phyloP scores from a whole-genome alignment of 2,888 invertebrate species.

The Mythimna pallens region DNA sequence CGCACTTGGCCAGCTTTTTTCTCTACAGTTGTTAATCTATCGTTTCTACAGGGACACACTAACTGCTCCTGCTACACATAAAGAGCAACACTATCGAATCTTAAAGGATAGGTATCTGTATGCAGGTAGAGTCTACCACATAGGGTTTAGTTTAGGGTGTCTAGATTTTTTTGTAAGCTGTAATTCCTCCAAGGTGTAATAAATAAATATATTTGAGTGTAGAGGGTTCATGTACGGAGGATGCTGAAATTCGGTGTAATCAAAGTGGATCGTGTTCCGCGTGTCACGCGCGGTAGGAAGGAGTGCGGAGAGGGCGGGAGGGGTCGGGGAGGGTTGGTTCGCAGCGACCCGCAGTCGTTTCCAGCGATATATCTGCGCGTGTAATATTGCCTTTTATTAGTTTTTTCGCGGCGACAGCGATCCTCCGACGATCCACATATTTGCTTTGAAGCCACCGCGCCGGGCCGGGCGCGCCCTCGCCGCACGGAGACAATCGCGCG shows the following conservation, averaged over 20 bases:
- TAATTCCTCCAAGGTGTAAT: too few species aligned
- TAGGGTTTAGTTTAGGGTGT: too few species aligned
- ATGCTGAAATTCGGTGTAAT: constrained; percentile 38
- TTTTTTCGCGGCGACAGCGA: constrained; percentile 85
- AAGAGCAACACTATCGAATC: not conserved
- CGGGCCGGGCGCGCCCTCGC: constrained; percentile 43
- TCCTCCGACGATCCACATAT: constrained; percentile 73
- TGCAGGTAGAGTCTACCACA: not conserved
- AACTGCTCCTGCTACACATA: not conserved
- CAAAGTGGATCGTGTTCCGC: constrained; percentile 43
- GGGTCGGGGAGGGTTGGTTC: constrained; percentile 25
- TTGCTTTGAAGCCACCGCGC: constrained; percentile 76
- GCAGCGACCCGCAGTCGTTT: constrained; percentile 56
- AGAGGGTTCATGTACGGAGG: not conserved
- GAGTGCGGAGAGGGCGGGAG: constrained; percentile 18
- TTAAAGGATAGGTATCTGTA: not conserved
- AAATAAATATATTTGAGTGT: not conserved
- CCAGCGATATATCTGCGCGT: constrained; percentile 77
- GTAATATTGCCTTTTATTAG: constrained; percentile 87
- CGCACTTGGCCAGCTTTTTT: too few species aligned
- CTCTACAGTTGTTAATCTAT: too few species aligned
- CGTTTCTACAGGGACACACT: not conserved
- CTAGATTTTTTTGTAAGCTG: too few species aligned
- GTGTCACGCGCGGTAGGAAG: constrained; percentile 42
- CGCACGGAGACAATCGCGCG: constrained; percentile 61